Evolutionary conservation across 1,140 invertebrate species (phyloP).

Genomic region (Parapsyche elsis): DNA sequence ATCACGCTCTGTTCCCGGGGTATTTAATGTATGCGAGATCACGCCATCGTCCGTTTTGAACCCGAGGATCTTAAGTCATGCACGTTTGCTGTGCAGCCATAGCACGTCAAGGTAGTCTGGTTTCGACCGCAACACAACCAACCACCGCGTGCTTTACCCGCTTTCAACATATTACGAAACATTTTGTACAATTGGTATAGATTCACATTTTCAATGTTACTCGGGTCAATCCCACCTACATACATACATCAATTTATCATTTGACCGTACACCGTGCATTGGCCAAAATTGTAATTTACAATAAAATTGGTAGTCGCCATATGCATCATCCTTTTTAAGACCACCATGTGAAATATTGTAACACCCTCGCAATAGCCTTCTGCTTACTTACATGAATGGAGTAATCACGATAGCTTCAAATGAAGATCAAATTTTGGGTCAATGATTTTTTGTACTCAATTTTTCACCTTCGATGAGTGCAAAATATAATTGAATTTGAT

Average conservation of each 20-base stretch:
- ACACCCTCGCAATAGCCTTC: conserved; percentile 5
- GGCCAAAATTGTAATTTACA: no score
- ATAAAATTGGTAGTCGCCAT: no score
- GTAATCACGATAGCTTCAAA: background rate
- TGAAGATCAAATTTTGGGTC: background rate
- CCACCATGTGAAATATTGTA: no score
- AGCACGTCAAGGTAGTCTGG: conserved; percentile 43
- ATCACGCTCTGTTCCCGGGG: conserved; percentile 32
- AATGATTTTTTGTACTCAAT: no score
- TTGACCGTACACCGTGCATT: no score
- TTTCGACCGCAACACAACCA: conserved; percentile 13
- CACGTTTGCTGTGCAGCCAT: conserved; percentile 26
- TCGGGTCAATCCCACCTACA: no score
- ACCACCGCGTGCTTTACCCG: conserved; percentile 29
- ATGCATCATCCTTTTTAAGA: no score
- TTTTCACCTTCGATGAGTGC: no score
- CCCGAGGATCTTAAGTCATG: conserved; percentile 45
- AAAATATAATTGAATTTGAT: no score
- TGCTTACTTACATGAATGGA: background rate
- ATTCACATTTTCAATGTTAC: no score
- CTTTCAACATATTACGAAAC: background rate
- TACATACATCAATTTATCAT: no score
- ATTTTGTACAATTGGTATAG: background rate
- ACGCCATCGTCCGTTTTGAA: conserved; percentile 38
- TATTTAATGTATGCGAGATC: conserved; percentile 48